These are phyloP conservation scores for Bolborhynchus lineola DNA, from an alignment of 2,113 vertebrate genomes.

Conservation along the genomic window DNA sequence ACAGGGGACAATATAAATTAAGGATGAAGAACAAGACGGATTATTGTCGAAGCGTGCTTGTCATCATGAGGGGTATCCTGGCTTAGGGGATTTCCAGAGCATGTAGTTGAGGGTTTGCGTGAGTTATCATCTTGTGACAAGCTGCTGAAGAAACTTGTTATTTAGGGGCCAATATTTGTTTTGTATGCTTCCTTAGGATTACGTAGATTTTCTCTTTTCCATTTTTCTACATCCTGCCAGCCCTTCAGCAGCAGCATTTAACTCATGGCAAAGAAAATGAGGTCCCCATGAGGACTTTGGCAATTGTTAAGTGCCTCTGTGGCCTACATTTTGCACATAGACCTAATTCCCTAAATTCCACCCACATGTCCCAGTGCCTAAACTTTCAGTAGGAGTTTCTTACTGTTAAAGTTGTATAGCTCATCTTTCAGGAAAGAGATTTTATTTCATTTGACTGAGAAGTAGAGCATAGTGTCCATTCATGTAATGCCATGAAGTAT, in stretches of 20 bases:
- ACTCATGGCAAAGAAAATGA: neutral
- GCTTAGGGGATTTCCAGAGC: neutral
- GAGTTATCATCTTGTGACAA: neutral
- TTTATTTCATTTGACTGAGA: neutral
- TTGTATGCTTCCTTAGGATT: neutral
- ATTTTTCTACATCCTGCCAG: neutral
- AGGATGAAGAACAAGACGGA: neutral
- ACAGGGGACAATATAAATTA: neutral
- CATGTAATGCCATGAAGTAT: neutral
- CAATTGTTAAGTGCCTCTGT: neutral
- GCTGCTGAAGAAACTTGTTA: neutral
- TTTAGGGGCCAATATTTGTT: neutral
- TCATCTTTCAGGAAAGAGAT: fast-evolving
- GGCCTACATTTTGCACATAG: neutral
- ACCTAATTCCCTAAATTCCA: neutral
- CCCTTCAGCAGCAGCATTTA: neutral
- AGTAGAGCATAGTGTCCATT: neutral
- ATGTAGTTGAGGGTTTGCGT: neutral
- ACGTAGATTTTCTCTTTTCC: neutral
- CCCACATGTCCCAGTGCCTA: neutral
- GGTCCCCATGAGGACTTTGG: neutral
- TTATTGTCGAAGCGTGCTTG: neutral
- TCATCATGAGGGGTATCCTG: fast-evolving
- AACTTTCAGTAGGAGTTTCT: neutral
- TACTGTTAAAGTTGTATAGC: neutral